Evolutionary conservation across 2,888 invertebrate species (phyloP), one percentile per base, ranked within the genome.

Genomic region (Trachelus stipa): DNA sequence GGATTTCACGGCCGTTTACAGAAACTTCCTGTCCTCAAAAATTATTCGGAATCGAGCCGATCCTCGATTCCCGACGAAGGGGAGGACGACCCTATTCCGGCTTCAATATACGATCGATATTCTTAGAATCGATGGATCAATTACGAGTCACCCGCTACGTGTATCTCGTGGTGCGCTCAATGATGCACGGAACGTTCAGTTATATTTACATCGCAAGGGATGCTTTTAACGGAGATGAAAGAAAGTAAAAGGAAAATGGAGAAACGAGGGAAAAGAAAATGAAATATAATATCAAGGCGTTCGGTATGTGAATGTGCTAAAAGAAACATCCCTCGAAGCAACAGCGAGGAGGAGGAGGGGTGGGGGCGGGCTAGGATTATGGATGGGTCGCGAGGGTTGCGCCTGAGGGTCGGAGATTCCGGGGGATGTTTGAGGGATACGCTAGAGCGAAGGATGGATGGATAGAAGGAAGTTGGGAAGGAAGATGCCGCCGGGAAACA

Each of bases 381-480:
- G 56, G 56, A 56, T 56, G 56, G 23, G 56, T 56, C 23, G 23
- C 56, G 56, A 56, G 56, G 56, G 56, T 56, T 9, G 56, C 56
- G 56, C 56, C 0, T 56, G 56, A 56, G 56, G 40, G 1, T 40
- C 40, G 40, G 15, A 40, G 15, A 15, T 4, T 40, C 40, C 2
- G 15, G 40, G 40, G 40, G 40, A 40, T 56, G 23, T 56, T 23
- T 23, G 40, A 34, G 34, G 2, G 40, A 40, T 23, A 23, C 23
- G 23, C 6, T 2, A 9, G 40, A 23, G 15, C 15, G 40, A 56
- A 1, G 40, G 40, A 56, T 56, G 40, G 40, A 40, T 23, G 23
- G 40, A 9, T 9, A 6, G 56, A 56, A 23, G 56, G 40, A 23
- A 40, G 40, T 15, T 6, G 2, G 78, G 78, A 81, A 68, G 80